Conservation (phyloP, 2,888 invertebrate genomes). For the Polydesmus complanatus region DNA sequence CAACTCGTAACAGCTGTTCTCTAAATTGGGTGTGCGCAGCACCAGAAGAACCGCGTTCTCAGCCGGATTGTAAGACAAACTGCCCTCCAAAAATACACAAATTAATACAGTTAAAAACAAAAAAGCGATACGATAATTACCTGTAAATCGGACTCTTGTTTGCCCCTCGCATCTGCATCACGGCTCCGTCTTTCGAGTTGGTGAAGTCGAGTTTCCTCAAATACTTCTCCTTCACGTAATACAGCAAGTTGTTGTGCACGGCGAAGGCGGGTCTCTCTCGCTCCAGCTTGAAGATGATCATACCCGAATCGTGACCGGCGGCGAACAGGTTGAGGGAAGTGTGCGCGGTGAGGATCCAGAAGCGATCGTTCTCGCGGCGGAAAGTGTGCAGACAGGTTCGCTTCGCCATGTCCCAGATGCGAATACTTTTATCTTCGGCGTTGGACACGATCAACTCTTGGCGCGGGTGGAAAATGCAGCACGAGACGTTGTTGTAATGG, state of each 20-base stretch:
- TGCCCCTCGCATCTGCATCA: conserved; percentile 80
- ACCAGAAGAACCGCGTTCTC: conserved; percentile 87
- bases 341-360: conserved; percentile 93
- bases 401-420: conserved; percentile 98
- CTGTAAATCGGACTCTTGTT: conserved; percentile 57
- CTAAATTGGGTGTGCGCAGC: conserved; percentile 61
- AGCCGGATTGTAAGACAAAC: conserved; percentile 94
- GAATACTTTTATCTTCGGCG: conserved; percentile 92
- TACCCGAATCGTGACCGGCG: conserved; percentile 97
- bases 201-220: conserved; percentile 84
- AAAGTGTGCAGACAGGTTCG: conserved; percentile 81
- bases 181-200: conserved; percentile 77
- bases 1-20: conserved; percentile 86
- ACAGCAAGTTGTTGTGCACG: conserved; percentile 79
- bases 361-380: conserved; percentile 87
- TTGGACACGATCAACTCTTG: conserved; percentile 94
- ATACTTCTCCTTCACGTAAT: conserved; percentile 88
- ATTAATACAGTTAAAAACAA: neutral
- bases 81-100: conserved; percentile 28
- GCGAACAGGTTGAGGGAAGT: conserved; percentile 93
- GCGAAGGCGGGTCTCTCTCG: conserved; percentile 93
- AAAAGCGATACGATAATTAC: conserved; percentile 26
- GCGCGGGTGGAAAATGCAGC: conserved; percentile 89
- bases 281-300: conserved; percentile 84
- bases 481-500: conserved; percentile 98